These are phyloP conservation scores for Hydraecia micacea DNA, from an alignment of 2,888 invertebrate species.

Conservation along the genomic window DNA sequence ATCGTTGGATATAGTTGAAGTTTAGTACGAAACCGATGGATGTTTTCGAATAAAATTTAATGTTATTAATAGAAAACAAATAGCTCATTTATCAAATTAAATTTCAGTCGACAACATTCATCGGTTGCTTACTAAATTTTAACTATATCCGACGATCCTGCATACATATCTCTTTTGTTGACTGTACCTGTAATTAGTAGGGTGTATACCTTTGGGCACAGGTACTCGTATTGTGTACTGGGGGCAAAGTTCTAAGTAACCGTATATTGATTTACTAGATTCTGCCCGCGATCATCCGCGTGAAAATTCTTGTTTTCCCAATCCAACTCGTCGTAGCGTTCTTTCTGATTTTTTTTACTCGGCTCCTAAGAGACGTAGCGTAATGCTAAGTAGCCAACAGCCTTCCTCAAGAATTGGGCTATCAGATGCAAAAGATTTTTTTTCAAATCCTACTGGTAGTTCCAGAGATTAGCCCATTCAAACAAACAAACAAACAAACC, in stretches of 20 bases:
- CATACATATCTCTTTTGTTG: no score
- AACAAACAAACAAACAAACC: neutral
- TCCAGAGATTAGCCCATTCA: neutral
- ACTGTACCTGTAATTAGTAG: conserved; percentile 6
- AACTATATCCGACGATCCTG: no score
- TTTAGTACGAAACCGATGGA: no score
- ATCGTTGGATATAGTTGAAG: no score
- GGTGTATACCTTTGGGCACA: neutral
- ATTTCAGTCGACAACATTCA: no score
- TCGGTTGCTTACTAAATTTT: no score
- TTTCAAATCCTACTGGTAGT: neutral
- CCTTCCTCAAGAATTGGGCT: neutral
- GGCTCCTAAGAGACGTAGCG: neutral
- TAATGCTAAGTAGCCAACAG: neutral
- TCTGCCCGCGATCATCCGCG: no score
- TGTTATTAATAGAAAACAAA: no score
- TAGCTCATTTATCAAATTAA: no score
- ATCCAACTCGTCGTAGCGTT: neutral
- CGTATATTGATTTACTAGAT: neutral
- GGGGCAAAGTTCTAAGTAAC: neutral
- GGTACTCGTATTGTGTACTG: conserved; percentile 1
- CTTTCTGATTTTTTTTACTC: neutral
- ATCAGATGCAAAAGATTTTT: neutral
- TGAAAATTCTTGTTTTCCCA: neutral
- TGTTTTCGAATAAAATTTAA: no score